Percentiles rank a stretch among this genome's conserved stretches.
Conservation (phyloP, 2,797 vertebrate genomes). For the Todus mexicanus region DNA sequence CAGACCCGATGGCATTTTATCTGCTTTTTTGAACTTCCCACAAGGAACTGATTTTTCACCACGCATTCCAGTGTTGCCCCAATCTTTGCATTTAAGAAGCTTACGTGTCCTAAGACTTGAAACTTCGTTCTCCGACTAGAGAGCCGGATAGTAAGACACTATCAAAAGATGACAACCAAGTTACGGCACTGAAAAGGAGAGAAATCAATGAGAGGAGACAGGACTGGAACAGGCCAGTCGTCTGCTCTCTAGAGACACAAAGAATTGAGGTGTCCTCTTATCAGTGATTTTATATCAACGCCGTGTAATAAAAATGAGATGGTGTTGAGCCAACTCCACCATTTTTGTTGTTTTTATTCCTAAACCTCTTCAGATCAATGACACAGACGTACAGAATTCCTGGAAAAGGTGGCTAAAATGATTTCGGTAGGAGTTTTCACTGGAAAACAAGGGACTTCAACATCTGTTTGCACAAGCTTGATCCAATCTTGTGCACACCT, state of each 20-base stretch:
- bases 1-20: background rate
- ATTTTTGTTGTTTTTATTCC: background rate
- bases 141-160: background rate
- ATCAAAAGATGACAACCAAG: background rate
- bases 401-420: background rate
- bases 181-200: background rate
- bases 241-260: background rate
- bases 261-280: background rate
- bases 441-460: background rate
- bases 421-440: background rate
- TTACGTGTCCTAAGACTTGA: background rate
- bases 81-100: background rate
- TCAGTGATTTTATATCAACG: background rate
- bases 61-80: fast-evolving
- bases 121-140: background rate
- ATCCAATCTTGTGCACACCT: background rate
- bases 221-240: background rate
- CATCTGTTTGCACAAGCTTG: background rate
- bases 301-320: background rate
- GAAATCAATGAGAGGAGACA: background rate
- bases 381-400: background rate
- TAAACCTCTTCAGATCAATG: background rate
- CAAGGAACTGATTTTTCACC: background rate
- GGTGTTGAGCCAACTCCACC: background rate
- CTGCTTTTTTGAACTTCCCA: background rate